Evolutionary conservation across 2,113 vertebrate species (phyloP).

Genomic region (Prolemur simus): DNA sequence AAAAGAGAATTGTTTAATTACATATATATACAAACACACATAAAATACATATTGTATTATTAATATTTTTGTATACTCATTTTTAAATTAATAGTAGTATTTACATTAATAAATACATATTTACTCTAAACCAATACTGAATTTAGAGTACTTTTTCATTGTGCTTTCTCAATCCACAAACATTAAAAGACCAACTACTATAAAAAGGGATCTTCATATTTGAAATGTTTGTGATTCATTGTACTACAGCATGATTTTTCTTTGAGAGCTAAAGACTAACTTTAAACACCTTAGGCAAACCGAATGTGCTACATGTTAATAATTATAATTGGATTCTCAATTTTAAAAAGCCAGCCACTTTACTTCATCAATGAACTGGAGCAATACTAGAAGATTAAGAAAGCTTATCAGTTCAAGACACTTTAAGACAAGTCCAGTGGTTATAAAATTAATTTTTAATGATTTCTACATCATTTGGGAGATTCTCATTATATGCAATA

Average conservation of each 20-base stretch:
- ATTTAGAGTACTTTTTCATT: background rate
- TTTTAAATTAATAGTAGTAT: background rate
- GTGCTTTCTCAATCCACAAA: background rate
- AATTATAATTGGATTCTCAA: constrained; percentile 65
- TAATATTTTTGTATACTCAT: background rate
- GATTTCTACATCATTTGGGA: constrained; percentile 81
- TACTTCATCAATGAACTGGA: constrained; percentile 81
- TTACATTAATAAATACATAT: background rate
- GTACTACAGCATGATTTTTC: constrained; percentile 5
- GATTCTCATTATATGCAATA: constrained; percentile 77
- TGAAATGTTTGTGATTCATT: background rate
- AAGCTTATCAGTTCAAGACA: constrained; percentile 81
- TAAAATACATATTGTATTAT: background rate
- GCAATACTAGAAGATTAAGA: constrained; percentile 78
- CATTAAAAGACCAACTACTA: background rate
- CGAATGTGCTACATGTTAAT: constrained; percentile 30
- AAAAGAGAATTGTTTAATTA: too few relatives aligned
- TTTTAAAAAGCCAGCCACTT: constrained; percentile 77
- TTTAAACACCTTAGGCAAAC: constrained; percentile 52
- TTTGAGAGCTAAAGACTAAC: background rate
- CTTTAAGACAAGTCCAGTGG: constrained; percentile 81
- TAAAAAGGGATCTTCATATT: background rate
- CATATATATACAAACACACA: background rate
- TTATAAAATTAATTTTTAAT: constrained; percentile 87
- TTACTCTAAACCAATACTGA: background rate